phyloP scores from a whole-genome alignment of 2,797 vertebrate species.

The Antrozous pallidus region DNA sequence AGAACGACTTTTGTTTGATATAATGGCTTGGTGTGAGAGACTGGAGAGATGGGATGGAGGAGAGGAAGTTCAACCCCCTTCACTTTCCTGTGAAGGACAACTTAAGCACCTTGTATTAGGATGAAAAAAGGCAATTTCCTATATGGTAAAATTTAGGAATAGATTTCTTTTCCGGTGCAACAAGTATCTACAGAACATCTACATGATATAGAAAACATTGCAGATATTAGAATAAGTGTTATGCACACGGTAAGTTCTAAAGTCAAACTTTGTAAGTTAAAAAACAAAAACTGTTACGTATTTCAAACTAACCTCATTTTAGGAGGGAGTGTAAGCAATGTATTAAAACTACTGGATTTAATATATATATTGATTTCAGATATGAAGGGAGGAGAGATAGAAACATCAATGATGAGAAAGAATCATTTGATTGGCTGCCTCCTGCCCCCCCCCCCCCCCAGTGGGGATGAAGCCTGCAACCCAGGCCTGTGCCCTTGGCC shows the following conservation, averaged over 20 bases:
- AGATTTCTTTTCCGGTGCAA: slow-evolving; percentile 31
- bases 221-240: not conserved
- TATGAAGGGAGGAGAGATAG: too few relatives aligned
- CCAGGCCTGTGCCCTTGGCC: too few relatives aligned
- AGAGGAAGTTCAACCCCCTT: not conserved
- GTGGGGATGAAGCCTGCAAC: too few relatives aligned
- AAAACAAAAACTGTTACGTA: not conserved
- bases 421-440: too few relatives aligned
- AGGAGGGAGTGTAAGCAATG: not conserved
- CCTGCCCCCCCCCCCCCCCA: too few relatives aligned
- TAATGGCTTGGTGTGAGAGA: slow-evolving; percentile 22
- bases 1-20: slow-evolving; percentile 48
- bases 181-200: not conserved
- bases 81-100: slow-evolving; percentile 55
- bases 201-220: not conserved
- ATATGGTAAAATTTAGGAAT: slow-evolving; percentile 33
- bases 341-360: not conserved
- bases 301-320: not conserved
- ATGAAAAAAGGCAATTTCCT: slow-evolving; percentile 29
- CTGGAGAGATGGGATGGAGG: not conserved
- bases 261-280: not conserved
- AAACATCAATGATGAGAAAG: too few relatives aligned
- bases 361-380: too few relatives aligned
- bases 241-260: not conserved
- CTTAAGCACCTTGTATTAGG: not conserved